Percentiles rank a stretch among this genome's conserved stretches.
phyloP scores from a whole-genome alignment of 2,888 invertebrate species.

The Pimpla rufipes region DNA sequence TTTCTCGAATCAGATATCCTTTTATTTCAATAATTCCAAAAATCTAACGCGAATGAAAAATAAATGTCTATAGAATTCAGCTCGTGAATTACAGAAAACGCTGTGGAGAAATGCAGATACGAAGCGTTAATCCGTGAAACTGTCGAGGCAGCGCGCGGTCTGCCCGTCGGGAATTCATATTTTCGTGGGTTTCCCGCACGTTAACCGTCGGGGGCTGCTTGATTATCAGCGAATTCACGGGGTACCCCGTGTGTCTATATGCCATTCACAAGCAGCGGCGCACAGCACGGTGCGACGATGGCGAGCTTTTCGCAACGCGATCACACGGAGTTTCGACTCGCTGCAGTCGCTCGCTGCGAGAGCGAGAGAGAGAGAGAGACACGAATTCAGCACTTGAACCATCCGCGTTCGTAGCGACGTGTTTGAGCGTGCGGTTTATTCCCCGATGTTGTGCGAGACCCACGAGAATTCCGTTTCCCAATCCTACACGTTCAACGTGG shows the following conservation, averaged over 20 bases:
- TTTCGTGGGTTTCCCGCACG: not conserved
- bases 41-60: too few relatives aligned
- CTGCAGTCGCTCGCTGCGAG: not conserved
- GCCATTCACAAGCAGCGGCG: conserved; percentile 6
- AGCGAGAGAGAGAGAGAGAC: not conserved
- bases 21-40: too few relatives aligned
- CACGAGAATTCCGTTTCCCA: not conserved
- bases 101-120: not conserved
- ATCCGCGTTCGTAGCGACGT: not conserved
- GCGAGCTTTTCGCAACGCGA: conserved; percentile 12
- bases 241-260: not conserved
- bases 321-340: not conserved
- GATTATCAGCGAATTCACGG: conserved; percentile 16
- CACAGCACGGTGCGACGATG: not conserved
- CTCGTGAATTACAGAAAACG: too few relatives aligned
- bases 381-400: not conserved
- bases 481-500: not conserved
- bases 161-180: conserved; percentile 3
- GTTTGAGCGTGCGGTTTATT: conserved; percentile 6
- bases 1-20: too few relatives aligned
- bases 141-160: not conserved
- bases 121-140: not conserved
- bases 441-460: not conserved
- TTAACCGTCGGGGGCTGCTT: not conserved
- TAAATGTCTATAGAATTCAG: too few relatives aligned